Conservation (phyloP, 2,797 vertebrate genomes). For the Malacoctenus gilli region DNA sequence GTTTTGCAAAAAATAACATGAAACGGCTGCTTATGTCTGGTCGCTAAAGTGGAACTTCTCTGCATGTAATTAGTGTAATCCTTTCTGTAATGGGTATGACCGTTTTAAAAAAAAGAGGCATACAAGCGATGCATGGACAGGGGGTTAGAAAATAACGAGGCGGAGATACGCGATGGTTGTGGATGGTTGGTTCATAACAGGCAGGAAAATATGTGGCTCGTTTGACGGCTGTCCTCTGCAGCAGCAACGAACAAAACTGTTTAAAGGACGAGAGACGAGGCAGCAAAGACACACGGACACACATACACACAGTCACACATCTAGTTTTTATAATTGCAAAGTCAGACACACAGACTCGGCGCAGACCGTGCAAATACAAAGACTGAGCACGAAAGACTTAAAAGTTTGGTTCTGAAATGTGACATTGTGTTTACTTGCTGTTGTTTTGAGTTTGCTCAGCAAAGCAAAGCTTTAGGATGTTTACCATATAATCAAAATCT, state of each 20-base stretch:
- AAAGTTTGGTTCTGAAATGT: background rate
- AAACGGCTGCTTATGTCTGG: slow-evolving; percentile 1
- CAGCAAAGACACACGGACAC: background rate
- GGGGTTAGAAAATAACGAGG: slow-evolving; percentile 55
- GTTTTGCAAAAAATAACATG: slow-evolving; percentile 25
- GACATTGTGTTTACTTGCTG: background rate
- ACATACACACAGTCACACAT: background rate
- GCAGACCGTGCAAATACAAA: slow-evolving; percentile 1
- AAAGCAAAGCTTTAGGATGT: background rate
- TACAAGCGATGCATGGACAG: slow-evolving; percentile 4
- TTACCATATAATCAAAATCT: background rate
- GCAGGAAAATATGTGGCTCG: slow-evolving; percentile 1
- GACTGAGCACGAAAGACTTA: background rate
- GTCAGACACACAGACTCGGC: background rate
- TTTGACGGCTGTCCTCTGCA: slow-evolving; percentile 24
- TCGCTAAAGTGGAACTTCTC: slow-evolving; percentile 1
- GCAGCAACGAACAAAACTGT: slow-evolving; percentile 14
- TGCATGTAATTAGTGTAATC: slow-evolving; percentile 25
- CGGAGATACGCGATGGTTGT: background rate
- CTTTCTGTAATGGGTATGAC: background rate
- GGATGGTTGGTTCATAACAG: slow-evolving; percentile 34
- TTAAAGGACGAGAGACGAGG: background rate
- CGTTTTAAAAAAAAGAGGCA: slow-evolving; percentile 8
- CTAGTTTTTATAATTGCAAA: background rate
- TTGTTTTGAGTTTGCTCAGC: background rate